phyloP scores from a whole-genome alignment of 2,113 vertebrate species.

The Ivindomyrus marchei region DNA sequence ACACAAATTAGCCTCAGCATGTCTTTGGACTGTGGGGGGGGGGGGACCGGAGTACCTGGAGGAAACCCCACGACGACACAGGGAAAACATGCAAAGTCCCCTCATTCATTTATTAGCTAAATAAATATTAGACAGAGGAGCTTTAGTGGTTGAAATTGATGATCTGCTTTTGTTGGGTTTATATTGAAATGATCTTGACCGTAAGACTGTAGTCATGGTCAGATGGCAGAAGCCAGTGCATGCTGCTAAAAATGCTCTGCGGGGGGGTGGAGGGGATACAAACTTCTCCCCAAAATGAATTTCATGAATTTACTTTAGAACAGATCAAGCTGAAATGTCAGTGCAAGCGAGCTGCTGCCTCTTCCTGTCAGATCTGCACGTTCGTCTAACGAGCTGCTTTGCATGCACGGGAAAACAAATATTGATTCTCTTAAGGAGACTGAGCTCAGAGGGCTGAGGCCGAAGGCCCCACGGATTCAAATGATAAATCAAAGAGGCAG shows the following conservation, averaged over 20 bases:
- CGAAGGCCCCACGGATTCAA: slow-evolving; percentile 22
- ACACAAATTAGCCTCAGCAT: no score
- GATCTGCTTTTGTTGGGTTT: background rate
- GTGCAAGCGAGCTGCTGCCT: background rate
- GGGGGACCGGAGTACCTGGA: no score
- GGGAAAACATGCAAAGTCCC: background rate
- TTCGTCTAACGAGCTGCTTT: slow-evolving; percentile 11
- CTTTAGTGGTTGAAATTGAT: background rate
- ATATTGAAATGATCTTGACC: background rate
- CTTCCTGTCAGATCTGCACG: slow-evolving; percentile 2
- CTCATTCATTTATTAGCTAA: background rate
- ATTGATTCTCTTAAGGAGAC: slow-evolving; percentile 17
- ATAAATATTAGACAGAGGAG: slow-evolving; percentile 1
- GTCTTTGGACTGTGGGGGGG: no score
- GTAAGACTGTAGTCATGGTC: background rate
- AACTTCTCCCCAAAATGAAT: background rate
- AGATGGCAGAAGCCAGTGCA: background rate
- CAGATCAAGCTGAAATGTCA: background rate
- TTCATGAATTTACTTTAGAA: slow-evolving; percentile 1
- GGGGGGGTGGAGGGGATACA: background rate
- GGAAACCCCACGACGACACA: no score
- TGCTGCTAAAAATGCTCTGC: background rate
- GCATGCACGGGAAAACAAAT: slow-evolving; percentile 18
- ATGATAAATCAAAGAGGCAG: slow-evolving; percentile 34
- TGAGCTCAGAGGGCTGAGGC: background rate